Base-by-base conservation (phyloP, 2,888 invertebrate species). In the Tinea pellionella region DNA sequence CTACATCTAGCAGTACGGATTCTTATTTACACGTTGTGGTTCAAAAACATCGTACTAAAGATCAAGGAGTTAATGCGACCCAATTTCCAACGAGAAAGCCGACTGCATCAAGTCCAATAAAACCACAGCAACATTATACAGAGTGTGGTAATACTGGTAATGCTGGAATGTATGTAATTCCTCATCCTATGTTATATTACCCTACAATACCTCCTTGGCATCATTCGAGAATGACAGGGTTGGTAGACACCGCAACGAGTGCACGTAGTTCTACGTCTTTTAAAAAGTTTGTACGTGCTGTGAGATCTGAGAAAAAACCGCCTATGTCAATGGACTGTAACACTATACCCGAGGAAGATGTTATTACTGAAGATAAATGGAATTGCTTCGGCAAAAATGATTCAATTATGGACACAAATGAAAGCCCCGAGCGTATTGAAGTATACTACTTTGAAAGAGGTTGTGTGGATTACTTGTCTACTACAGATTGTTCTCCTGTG, bases 361-460 rank as follows among this genome's bases (percentile, higher is more conserved):
- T 12, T 53, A 12, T 24, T 53, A 47, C 15, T 16, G 53, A 53
- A 24, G 24, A 18, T 24, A 53, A 53, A 24, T 53, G 53, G 53
- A 53, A 13, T 24, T 24, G 18, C 18, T 53, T 53, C n/a, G 53
- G 47, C 8, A 47, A 47, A 8, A 47, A 53, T 24, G 53, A 53
- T 53, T 8, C 6, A 8, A 15, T 2, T 47, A 24, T 9, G 16
- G 24, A 24, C 8, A 9, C 53, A 8, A 13, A 53, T 24, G 24
- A 53, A n/a, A 53, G 61, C 9, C 76, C 75, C 24, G 78, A 70
- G 60, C 70, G 77, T 63, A 71, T 80, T 62, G 79, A 79, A 67
- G 72, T 80, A 68, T 78, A 75, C 66, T 72, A 71, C 62, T 75
- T 80, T 67, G 75, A 75, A 67, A 70, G 69, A 61, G 72, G 68